Evolutionary conservation across 1,140 invertebrate genomes (phyloP), one percentile per base, ranked within the genome.

Genomic region (Heliconius nattereri): DNA sequence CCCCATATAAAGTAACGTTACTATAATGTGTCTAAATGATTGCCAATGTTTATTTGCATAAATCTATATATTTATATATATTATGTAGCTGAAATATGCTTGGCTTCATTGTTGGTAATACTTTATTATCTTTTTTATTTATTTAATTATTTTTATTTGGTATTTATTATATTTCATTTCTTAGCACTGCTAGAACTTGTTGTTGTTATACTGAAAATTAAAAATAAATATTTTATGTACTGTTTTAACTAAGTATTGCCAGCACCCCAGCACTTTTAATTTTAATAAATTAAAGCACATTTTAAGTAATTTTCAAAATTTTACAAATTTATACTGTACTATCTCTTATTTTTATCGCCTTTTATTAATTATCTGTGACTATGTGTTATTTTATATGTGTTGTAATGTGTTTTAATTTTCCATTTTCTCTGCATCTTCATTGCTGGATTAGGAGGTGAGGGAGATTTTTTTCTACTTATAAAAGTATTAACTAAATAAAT

Each of bases 361-460:
- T 26, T 66, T 26, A 66, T 26, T 23, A 57, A 2, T 49, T 78
- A n/a, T 54, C 16, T 60, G 23, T 20, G 23, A 60, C 8, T 66
- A 23, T 60, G 7, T 52, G 26, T 37, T 7, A 52, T 11, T 66
- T 29, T 66, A 66, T 66, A 66, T 73, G 23, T 66, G 23, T 66
- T 66, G 60, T 66, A 66, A 66, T 66, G 60, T 66, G 60, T 66
- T 66, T 66, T 66, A 29, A 66, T 66, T 66, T 66, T 66, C 40
- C 72, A 78, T 85, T 85, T 76, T 83, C 80, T 83, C 81, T 80
- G 84, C 78, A 84, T 84, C 84, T n/a, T 75, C 83, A 83, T 82
- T 84, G 81, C 54, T 78, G 87, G 84, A 82, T 72, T 73, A 90
- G 89, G 89, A 90, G 90, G 90, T 91, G 85, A 89, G 84, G 54